Conservation (phyloP, 2,113 vertebrate species). For the Dromiciops gliroides region DNA sequence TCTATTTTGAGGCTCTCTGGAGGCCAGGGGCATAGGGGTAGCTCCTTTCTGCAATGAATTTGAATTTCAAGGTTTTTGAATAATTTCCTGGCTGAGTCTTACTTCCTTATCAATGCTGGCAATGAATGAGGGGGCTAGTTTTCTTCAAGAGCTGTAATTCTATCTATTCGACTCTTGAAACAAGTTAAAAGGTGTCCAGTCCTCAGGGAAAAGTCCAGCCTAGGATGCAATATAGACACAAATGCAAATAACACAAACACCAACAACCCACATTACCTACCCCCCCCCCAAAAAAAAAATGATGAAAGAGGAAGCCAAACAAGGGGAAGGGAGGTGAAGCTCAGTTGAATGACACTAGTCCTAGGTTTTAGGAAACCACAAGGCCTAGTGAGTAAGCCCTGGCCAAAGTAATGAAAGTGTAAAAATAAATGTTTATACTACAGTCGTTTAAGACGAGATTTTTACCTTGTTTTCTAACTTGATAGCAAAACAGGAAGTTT, state of each 20-base stretch:
- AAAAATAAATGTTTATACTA: constrained; percentile 79
- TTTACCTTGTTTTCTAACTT: constrained; percentile 84
- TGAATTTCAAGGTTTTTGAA: neutral
- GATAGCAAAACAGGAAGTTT: constrained; percentile 87
- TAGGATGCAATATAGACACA: neutral
- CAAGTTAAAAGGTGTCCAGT: neutral
- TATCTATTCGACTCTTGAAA: neutral
- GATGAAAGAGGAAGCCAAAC: neutral
- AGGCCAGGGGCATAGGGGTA: neutral
- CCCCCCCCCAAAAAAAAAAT: neutral
- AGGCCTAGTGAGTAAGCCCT: constrained; percentile 59
- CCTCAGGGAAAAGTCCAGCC: neutral
- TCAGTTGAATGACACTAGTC: neutral
- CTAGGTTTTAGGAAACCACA: neutral
- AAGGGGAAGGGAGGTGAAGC: constrained; percentile 1
- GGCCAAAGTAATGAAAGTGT: constrained; percentile 75
- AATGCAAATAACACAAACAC: neutral
- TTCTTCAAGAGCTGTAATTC: neutral
- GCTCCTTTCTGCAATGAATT: neutral
- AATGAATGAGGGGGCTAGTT: neutral
- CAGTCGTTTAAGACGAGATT: constrained; percentile 68
- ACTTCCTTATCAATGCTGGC: neutral
- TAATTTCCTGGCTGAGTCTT: neutral
- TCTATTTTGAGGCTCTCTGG: neutral
- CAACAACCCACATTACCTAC: no score